These are phyloP conservation scores for Odontamblyopus rebecca DNA, from an alignment of 2,797 vertebrate species.

Conservation along the genomic window DNA sequence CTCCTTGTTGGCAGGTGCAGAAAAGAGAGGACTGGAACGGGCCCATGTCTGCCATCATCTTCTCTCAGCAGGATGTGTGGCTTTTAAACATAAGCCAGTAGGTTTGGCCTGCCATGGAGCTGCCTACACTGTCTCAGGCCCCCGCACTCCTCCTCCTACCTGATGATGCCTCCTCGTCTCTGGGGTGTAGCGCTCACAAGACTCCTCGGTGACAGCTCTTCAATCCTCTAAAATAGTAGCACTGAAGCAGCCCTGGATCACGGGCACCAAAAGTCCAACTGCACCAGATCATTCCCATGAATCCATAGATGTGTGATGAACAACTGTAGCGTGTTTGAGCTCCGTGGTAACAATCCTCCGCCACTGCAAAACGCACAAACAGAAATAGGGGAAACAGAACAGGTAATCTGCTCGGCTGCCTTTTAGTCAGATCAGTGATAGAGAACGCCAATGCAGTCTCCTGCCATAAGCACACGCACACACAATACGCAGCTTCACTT, in stretches of 20 bases:
- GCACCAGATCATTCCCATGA: conserved; percentile 24
- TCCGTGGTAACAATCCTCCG: conserved; percentile 30
- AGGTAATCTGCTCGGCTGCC: conserved; percentile 50
- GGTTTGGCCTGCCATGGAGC: conserved; percentile 36
- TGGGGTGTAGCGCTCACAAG: conserved; percentile 50
- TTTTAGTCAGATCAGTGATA: conserved; percentile 49
- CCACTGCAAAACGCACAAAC: conserved; percentile 31
- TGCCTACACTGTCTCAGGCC: conserved; percentile 57
- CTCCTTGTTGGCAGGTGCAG: conserved; percentile 47
- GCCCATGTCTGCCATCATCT: conserved; percentile 79
- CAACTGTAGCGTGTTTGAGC: conserved; percentile 32
- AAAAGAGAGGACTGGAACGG: conserved; percentile 49
- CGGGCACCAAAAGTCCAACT: conserved; percentile 17
- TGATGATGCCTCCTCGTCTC: conserved; percentile 61
- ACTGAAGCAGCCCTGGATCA: conserved; percentile 63
- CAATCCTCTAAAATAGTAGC: conserved; percentile 67
- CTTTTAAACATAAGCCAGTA: conserved; percentile 44
- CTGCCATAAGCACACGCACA: conserved; percentile 50
- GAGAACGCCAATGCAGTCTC: conserved; percentile 82
- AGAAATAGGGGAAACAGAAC: conserved; percentile 40
- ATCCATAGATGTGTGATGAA: conserved; percentile 16
- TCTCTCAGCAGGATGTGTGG: conserved; percentile 62
- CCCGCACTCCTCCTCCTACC: conserved; percentile 59
- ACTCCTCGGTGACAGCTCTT: conserved; percentile 50
- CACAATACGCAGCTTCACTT: conserved; percentile 38